These are phyloP conservation scores for Hypsibius dujardini DNA, from an alignment of 1,140 invertebrate genomes.

Conservation along the genomic window DNA sequence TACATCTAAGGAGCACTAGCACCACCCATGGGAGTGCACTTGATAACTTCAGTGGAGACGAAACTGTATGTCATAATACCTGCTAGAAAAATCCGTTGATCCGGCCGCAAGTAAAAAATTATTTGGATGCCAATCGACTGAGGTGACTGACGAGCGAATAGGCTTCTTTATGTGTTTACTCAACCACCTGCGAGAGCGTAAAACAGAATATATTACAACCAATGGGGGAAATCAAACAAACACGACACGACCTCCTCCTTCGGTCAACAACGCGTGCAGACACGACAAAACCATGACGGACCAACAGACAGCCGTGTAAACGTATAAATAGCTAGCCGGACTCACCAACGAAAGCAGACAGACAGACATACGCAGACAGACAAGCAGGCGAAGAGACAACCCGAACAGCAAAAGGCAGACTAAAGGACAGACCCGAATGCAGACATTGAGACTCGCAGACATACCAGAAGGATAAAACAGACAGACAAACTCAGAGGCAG, in stretches of 20 bases:
- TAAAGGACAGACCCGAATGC: no score
- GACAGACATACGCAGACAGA: no score
- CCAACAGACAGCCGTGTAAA: background rate
- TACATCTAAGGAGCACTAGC: no score
- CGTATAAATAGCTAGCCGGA: background rate
- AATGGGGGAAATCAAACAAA: background rate
- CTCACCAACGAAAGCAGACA: background rate
- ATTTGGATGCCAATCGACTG: conserved; percentile 97
- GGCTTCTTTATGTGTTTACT: conserved; percentile 99
- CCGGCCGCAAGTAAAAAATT: conserved; percentile 80
- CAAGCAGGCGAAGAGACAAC: no score
- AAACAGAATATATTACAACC: background rate
- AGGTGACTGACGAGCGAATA: conserved; percentile 83
- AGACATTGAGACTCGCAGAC: no score
- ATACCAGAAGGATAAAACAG: no score
- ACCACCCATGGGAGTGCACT: no score
- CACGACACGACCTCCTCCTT: background rate
- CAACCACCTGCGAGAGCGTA: conserved; percentile 45
- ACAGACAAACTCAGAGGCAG: no score
- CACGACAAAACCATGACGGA: no score
- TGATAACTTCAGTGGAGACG: no score
- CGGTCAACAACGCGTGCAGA: no score
- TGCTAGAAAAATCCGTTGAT: conserved; percentile 77
- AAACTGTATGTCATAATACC: conserved; percentile 25
- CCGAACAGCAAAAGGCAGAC: no score